Evolutionary conservation across 2,113 vertebrate genomes (phyloP), one percentile per base, ranked within the genome.

Genomic region (Alethe castanea): DNA sequence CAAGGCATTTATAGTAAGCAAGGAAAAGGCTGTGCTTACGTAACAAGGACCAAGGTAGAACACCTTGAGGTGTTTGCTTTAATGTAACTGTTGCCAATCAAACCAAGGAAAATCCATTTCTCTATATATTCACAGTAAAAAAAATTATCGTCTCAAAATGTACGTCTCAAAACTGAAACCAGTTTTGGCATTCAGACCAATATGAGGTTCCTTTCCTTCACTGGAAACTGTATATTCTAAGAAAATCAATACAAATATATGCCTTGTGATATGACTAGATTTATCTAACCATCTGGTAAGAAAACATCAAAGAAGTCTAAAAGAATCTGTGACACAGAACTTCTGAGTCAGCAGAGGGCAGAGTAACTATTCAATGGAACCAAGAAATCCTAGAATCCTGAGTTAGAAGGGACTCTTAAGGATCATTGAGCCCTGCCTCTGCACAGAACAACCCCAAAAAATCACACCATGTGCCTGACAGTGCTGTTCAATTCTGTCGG

Each of bases 281-380:
- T 62, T 72, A 66, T 6, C 53, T 74, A 85, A 91, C 6, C 5
- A 12, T 69, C 28, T 42, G 91, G 19, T 61, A 81, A 12, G 17
- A 80, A 86, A 59, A 65, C 10, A 40, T 14, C 2, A 3, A 65
- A 77, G 26, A 72, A 70, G 33, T 45, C 57, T 12, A 8, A 72
- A 50, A 60, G 7, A 82, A 78, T 64, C 38, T 19, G 10, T 48
- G 48, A 74, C 77, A 77, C 2, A 67, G 19, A 87, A 79, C 36
- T 67, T 74, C 12, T 40, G 47, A 81, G 86, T 61, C 93, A 82
- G 73, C 53, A 91, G 89, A 79, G 65, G 80, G 94, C 96, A 95
- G 72, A 83, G n/a, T 69, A 80, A 66, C 80, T 53, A 14, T 25
- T 78, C 31, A 45, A 7, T 5, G 17, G 65, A 83, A 81, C 11